Base-by-base conservation (phyloP, 2,888 invertebrate genomes). In the Pilophorus perplexus region DNA sequence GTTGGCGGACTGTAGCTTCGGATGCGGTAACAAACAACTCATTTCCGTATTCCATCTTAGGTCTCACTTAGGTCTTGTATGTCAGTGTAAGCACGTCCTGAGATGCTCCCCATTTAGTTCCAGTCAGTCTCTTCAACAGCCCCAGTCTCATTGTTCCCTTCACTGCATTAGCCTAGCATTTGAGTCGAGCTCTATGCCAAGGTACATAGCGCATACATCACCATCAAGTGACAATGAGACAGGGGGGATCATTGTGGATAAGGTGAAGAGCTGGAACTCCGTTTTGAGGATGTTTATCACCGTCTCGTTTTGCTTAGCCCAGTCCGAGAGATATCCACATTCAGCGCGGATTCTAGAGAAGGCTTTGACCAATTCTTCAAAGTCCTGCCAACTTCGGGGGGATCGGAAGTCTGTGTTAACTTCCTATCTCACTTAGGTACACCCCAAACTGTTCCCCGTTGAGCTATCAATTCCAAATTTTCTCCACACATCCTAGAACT, bases 41-140 rank as follows among this genome's bases (percentile, higher is more conserved):
- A 22, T 48, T 48, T 23, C 48, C 48, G 48, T 48, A 48, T 48
- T 48, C 48, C 22, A 48, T 16, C 20, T 16, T 48, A 12, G 48
- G 48, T 48, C 48, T 48, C 48, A 48, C 48, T 4, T 48, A 48
- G 5, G 48, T 48, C 48, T 48, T 48, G 50, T 27, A 50, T 12
- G 50, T 23, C 50, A 50, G 27, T 2, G 2, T 27, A 1, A 50
- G 23, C 1, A 50, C 50, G 16, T 50, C 50, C n/a, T 22, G 50
- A n/a, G n/a, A n/a, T 14, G 50, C 50, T 10, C 27, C 50, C 50
- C 50, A 50, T 2, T 2, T 50, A 6, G 23, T 6, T 22, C 50
- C 42, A 2, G 50, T 16, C 20, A 50, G 22, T 50, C 50, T 50
- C 50, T 27, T 22, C 5, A 50, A 10, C 23, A 50, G 50, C 4